Percentiles rank a stretch among this genome's conserved stretches.
Evolutionary conservation across 1,140 invertebrate genomes (phyloP).

Genomic region (Procambarus clarkii): DNA sequence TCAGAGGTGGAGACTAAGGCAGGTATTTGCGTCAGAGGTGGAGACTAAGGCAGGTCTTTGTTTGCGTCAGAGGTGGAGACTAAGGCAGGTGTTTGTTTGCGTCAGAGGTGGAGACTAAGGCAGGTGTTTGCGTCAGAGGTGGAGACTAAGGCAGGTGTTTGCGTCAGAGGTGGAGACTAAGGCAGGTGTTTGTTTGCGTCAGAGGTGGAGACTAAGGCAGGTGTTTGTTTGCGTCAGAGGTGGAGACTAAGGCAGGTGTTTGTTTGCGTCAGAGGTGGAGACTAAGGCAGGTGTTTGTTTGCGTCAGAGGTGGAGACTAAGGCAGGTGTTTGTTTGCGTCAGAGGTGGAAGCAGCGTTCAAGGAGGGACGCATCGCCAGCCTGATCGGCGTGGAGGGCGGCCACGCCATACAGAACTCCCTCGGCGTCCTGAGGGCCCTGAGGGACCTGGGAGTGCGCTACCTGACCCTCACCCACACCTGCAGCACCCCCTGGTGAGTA

Average conservation of each 20-base stretch:
- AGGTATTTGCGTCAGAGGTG: not conserved
- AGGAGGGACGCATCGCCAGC: constrained; percentile 14
- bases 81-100: no score
- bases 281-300: not conserved
- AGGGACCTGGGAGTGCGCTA: constrained; percentile 38
- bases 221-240: not conserved
- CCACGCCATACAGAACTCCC: constrained; percentile 40
- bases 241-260: not conserved
- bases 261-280: not conserved
- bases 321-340: not conserved
- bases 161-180: no score
- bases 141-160: no score
- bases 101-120: no score
- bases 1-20: not conserved
- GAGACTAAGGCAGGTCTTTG: no score
- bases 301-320: not conserved
- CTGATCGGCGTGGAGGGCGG: constrained; percentile 35
- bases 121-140: no score
- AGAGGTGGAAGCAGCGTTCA: constrained; percentile 35
- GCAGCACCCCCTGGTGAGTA: constrained; percentile 28
- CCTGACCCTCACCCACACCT: constrained; percentile 43
- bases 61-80: no score
- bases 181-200: no score
- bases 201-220: not conserved
- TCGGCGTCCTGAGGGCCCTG: constrained; percentile 14